Conservation (phyloP, 2,113 vertebrate species). For the Pyxicephalus adspersus region DNA sequence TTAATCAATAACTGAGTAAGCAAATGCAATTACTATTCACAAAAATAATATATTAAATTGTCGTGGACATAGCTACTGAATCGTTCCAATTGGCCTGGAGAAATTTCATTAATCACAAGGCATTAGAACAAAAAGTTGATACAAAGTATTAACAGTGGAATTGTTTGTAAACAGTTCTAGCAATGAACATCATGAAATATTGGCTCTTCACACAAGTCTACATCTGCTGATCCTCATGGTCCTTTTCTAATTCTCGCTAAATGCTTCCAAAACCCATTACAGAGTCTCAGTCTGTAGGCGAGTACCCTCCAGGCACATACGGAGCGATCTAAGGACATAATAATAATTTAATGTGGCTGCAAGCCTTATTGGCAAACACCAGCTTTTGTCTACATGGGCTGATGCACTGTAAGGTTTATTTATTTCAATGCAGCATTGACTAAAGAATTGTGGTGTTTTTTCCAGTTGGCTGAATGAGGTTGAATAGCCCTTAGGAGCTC, state of each 20-base stretch:
- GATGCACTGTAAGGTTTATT: no score
- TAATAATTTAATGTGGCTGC: background rate
- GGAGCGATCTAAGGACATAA: background rate
- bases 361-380: no score
- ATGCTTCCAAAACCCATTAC: slow-evolving; percentile 35
- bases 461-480: no score
- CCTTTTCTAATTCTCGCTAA: slow-evolving; percentile 17
- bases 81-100: background rate
- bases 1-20: no score
- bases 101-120: background rate
- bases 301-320: slow-evolving; percentile 16
- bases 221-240: slow-evolving; percentile 27
- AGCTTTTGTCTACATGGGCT: background rate
- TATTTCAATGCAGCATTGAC: no score
- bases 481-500: no score
- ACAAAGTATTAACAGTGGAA: background rate
- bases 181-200: background rate
- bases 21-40: no score
- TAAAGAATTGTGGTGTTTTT: no score
- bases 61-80: no score
- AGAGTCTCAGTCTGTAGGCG: slow-evolving; percentile 11
- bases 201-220: background rate
- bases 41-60: no score
- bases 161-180: slow-evolving; percentile 1
- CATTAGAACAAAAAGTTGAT: background rate